phyloP scores from a whole-genome alignment of 30 jellyfish, hydroid and myxozoan genomes.

The Catostylus mosaicus region DNA sequence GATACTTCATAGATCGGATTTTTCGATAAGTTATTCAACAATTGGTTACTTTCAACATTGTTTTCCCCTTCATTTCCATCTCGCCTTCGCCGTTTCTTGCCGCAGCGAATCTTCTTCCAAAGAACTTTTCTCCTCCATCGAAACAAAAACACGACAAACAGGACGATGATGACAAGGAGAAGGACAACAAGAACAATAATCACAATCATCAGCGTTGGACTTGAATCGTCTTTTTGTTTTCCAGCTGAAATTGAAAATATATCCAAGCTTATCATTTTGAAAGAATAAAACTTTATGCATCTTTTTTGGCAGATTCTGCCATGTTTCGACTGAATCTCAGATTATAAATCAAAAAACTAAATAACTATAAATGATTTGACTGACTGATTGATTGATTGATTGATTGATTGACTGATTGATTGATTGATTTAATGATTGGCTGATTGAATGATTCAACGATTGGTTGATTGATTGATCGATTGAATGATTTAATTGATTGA shows the following conservation, averaged over 20 bases:
- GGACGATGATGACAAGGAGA: background rate
- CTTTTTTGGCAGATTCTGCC: no score
- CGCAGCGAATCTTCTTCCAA: background rate
- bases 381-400: no score
- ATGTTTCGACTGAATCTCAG: no score
- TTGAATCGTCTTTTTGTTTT: background rate
- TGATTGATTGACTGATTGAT: no score
- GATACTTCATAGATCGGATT: constrained; percentile 37
- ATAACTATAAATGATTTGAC: no score
- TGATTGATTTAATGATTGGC: no score
- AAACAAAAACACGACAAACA: background rate
- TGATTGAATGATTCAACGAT: no score
- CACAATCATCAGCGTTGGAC: background rate
- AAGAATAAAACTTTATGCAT: no score
- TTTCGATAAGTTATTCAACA: background rate
- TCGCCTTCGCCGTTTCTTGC: background rate
- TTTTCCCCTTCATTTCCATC: background rate
- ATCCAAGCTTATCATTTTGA: no score
- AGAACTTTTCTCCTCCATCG: background rate
- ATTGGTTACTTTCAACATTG: background rate
- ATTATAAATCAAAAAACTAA: no score
- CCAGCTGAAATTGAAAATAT: background rate
- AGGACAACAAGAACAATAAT: background rate
- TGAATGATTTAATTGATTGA: no score
- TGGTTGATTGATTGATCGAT: no score